Evolutionary conservation across 2,113 vertebrate species (phyloP).

Genomic region (Ahaetulla prasina): DNA sequence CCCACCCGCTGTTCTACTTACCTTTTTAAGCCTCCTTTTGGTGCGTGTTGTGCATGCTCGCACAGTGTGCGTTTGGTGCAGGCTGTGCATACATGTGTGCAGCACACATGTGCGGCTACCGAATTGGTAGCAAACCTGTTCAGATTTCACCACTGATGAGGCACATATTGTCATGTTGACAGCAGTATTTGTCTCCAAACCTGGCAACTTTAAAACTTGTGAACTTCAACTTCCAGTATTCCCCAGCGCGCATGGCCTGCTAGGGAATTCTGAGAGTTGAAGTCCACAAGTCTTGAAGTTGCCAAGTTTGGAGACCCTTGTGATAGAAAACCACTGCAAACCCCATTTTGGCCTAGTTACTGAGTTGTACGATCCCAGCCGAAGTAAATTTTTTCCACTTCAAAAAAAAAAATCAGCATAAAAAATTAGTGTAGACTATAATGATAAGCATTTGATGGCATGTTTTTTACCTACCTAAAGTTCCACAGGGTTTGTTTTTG

Average conservation of each 20-base stretch:
- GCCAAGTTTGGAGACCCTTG: not conserved
- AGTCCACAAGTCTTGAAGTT: not conserved
- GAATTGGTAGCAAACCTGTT: no score
- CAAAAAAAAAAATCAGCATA: fast-evolving
- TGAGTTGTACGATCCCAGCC: not conserved
- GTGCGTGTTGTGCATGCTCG: no score
- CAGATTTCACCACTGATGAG: no score
- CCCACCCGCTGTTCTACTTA: no score
- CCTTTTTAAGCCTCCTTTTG: no score
- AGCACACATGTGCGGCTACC: no score
- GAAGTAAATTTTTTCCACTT: not conserved
- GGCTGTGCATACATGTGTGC: no score
- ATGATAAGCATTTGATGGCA: not conserved
- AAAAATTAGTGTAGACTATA: not conserved
- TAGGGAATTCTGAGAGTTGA: not conserved
- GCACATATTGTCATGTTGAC: not conserved
- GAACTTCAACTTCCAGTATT: not conserved
- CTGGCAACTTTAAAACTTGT: not conserved
- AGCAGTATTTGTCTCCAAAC: not conserved
- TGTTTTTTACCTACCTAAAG: conserved; percentile 76
- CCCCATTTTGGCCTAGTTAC: not conserved
- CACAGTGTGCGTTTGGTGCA: no score
- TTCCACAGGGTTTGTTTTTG: conserved; percentile 98
- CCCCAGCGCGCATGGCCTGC: not conserved
- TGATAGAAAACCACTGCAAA: not conserved